Conservation (phyloP, 2,113 vertebrate genomes). For the Xiphophorus maculatus region DNA sequence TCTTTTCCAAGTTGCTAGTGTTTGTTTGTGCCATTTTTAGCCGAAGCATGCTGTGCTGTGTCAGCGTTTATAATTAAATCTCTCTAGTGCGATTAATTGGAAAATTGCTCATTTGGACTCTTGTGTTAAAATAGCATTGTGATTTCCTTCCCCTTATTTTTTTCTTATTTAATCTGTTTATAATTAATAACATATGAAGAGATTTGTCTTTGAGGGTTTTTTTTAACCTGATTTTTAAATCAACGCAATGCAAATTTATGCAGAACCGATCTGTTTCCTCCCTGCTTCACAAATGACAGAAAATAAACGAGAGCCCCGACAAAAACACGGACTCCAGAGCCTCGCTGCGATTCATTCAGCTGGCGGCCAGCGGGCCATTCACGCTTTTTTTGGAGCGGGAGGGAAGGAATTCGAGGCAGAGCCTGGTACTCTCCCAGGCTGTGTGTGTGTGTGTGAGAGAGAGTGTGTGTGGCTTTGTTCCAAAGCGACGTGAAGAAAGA, state of each 20-base stretch:
- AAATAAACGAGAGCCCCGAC: neutral
- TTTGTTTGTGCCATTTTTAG: neutral
- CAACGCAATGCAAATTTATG: neutral
- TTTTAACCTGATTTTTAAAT: neutral
- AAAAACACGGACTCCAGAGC: slow-evolving; percentile 2
- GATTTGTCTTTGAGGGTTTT: neutral
- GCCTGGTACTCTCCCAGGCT: slow-evolving; percentile 58
- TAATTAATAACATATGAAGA: neutral
- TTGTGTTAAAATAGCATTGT: neutral
- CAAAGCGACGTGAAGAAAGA: slow-evolving; percentile 62
- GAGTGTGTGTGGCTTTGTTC: slow-evolving; percentile 73
- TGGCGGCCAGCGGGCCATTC: slow-evolving; percentile 30
- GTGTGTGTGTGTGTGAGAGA: slow-evolving; percentile 51
- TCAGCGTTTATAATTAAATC: neutral
- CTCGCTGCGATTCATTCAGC: slow-evolving; percentile 11
- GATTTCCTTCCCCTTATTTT: neutral
- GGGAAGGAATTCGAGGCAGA: slow-evolving; percentile 48
- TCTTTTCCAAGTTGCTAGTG: neutral
- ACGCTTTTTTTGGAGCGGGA: slow-evolving; percentile 1
- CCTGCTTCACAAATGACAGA: neutral
- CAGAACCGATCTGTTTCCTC: neutral
- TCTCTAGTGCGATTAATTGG: neutral
- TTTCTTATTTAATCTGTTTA: neutral
- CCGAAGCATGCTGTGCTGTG: neutral
- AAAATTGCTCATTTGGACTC: neutral